A percentile compares a stretch with the other conserved stretches of the same genome.
Evolutionary conservation across 2,888 invertebrate species (phyloP).

Genomic region (Thymelicus acteon): DNA sequence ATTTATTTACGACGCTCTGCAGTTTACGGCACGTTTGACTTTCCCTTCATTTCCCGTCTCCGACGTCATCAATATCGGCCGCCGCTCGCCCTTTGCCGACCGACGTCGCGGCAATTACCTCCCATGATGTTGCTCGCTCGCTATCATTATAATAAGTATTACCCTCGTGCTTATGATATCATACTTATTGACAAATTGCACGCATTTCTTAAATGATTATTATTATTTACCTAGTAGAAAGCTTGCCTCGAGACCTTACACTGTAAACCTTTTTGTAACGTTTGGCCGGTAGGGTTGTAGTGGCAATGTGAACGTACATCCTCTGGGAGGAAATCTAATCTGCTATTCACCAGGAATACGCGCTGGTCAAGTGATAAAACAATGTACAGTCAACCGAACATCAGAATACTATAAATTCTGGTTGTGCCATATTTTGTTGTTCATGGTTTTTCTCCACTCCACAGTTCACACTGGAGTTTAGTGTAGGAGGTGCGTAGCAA

Average conservation of each 20-base stretch:
- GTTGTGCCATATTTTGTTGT: too few relatives aligned
- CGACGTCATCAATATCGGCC: background rate
- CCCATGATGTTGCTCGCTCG: constrained; percentile 3
- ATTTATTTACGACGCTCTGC: constrained; percentile 28
- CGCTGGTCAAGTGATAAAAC: too few relatives aligned
- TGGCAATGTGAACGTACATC: too few relatives aligned
- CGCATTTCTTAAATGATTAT: background rate
- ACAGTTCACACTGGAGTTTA: too few relatives aligned
- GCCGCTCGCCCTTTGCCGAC: background rate
- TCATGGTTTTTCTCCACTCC: too few relatives aligned
- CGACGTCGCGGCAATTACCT: constrained; percentile 12
- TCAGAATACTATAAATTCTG: too few relatives aligned
- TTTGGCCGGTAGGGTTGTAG: too few relatives aligned
- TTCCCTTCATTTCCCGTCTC: constrained; percentile 9
- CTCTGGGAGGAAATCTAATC: too few relatives aligned
- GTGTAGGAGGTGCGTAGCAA: too few relatives aligned
- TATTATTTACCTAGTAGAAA: constrained; percentile 5
- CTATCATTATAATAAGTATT: constrained; percentile 11
- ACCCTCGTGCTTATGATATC: constrained; percentile 11
- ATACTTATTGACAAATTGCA: constrained; percentile 17
- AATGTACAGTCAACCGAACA: too few relatives aligned
- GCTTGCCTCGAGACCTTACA: background rate
- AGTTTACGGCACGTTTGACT: constrained; percentile 11
- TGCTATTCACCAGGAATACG: too few relatives aligned
- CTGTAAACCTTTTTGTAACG: too few relatives aligned